Evolutionary conservation across 2,113 vertebrate species (phyloP).

Genomic region (Rhinichthys klamathensis): DNA sequence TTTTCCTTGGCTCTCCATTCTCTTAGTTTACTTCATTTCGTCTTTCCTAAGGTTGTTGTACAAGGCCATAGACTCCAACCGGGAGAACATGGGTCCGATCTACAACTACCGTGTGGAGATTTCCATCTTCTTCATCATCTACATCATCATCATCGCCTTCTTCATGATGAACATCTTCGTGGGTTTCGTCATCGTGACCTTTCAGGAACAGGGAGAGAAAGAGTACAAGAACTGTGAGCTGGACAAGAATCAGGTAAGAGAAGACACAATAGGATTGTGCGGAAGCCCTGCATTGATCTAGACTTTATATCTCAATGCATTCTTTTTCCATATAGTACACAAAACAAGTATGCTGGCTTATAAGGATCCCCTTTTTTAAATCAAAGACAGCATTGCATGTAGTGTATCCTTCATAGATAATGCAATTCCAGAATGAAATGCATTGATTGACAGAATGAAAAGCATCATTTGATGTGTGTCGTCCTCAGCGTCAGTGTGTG

Average conservation of each 20-base stretch:
- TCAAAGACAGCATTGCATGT: not conserved
- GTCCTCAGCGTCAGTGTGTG: slow-evolving; percentile 92
- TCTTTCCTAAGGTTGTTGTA: slow-evolving; percentile 85
- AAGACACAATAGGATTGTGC: not conserved
- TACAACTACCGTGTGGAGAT: slow-evolving; percentile 99
- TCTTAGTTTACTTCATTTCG: not conserved
- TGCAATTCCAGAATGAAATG: not conserved
- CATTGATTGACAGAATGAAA: not conserved
- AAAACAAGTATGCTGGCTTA: not conserved
- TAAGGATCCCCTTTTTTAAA: not conserved
- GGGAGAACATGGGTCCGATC: slow-evolving; percentile 92
- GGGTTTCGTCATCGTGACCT: slow-evolving; percentile 98
- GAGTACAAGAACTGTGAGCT: slow-evolving; percentile 99
- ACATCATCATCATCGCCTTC: slow-evolving; percentile 99
- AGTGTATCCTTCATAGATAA: not conserved
- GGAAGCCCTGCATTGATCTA: not conserved
- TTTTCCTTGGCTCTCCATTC: not conserved
- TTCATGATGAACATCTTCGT: slow-evolving; percentile 99
- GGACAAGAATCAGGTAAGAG: slow-evolving; percentile 97
- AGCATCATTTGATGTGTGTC: not conserved
- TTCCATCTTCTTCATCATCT: slow-evolving; percentile 99
- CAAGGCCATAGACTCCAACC: slow-evolving; percentile 97
- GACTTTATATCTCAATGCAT: not conserved
- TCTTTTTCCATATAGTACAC: too few species aligned
- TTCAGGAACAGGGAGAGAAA: slow-evolving; percentile 98